Conservation (phyloP, 1,140 invertebrate genomes). For the Notospermus geniculatus region DNA sequence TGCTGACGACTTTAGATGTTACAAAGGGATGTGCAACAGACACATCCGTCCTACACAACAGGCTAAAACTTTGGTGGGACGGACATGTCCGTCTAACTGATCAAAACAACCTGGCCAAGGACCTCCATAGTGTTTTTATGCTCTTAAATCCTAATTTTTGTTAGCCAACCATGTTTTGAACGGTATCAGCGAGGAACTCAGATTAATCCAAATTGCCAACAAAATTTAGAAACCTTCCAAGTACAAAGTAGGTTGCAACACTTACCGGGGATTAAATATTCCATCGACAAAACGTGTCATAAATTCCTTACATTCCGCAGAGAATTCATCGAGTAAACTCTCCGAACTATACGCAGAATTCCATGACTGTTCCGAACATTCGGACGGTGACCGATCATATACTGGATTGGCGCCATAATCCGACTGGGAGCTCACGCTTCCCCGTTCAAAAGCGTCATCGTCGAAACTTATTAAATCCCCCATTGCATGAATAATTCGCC, state of each 20-base stretch:
- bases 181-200: too few species aligned
- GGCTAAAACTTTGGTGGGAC: too few species aligned
- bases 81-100: too few species aligned
- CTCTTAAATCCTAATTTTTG: too few species aligned
- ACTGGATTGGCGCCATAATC: conserved; percentile 42
- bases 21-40: too few species aligned
- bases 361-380: conserved; percentile 71
- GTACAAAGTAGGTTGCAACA: background rate
- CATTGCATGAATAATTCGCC: conserved; percentile 7
- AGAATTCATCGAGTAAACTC: conserved; percentile 68
- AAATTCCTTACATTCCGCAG: conserved; percentile 63
- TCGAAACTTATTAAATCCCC: conserved; percentile 10
- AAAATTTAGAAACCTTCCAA: background rate
- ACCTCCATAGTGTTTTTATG: too few species aligned
- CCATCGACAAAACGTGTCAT: conserved; percentile 72
- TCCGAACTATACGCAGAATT: conserved; percentile 70
- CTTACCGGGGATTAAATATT: conserved; percentile 62
- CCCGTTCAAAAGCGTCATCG: conserved; percentile 20
- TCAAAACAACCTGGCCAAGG: too few species aligned
- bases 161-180: too few species aligned
- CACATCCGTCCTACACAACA: too few species aligned
- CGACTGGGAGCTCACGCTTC: conserved; percentile 59
- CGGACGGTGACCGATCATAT: conserved; percentile 60
- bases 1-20: too few species aligned
- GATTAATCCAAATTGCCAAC: background rate